phyloP scores from a whole-genome alignment of 2,113 vertebrate species.

The Stomatorhinus ivindoensis region DNA sequence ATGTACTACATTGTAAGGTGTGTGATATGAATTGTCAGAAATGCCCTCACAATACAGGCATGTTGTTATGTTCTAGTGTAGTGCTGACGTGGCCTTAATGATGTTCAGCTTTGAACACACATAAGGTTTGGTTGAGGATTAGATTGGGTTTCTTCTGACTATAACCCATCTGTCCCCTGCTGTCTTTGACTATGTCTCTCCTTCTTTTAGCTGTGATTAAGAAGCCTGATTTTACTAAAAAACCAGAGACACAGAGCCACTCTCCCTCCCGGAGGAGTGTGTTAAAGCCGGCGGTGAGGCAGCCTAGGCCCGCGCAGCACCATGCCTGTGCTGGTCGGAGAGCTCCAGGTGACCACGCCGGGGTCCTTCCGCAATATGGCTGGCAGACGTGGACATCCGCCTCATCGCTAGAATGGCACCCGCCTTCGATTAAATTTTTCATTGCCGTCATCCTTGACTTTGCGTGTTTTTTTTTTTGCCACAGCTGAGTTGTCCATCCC shows the following conservation, averaged over 20 bases:
- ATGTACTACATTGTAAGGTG: not conserved
- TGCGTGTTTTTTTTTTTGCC: slow-evolving; percentile 34
- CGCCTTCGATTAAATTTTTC: slow-evolving; percentile 41
- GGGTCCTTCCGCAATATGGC: slow-evolving; percentile 67
- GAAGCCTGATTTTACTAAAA: slow-evolving; percentile 94
- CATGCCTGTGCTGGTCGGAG: slow-evolving; percentile 93
- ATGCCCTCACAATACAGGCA: not conserved
- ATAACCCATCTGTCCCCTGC: not conserved
- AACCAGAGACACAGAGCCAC: slow-evolving; percentile 85
- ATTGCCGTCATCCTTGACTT: not conserved
- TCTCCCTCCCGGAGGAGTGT: slow-evolving; percentile 90
- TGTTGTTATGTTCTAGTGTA: not conserved
- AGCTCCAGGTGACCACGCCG: slow-evolving; percentile 88
- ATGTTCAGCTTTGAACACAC: not conserved
- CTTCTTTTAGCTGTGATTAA: slow-evolving; percentile 81
- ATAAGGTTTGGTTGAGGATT: not conserved
- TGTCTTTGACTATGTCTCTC: slow-evolving; percentile 32
- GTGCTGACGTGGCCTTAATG: not conserved
- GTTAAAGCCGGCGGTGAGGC: slow-evolving; percentile 86
- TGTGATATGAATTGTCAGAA: not conserved
- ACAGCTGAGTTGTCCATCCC: not conserved
- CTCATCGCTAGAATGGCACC: slow-evolving; percentile 61
- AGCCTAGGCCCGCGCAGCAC: slow-evolving; percentile 88
- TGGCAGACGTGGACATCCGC: slow-evolving; percentile 67
- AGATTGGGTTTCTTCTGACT: not conserved